Base-by-base conservation (phyloP, 35 echinoderm and acorn worm genomes). In the Amphiura filiformis region DNA sequence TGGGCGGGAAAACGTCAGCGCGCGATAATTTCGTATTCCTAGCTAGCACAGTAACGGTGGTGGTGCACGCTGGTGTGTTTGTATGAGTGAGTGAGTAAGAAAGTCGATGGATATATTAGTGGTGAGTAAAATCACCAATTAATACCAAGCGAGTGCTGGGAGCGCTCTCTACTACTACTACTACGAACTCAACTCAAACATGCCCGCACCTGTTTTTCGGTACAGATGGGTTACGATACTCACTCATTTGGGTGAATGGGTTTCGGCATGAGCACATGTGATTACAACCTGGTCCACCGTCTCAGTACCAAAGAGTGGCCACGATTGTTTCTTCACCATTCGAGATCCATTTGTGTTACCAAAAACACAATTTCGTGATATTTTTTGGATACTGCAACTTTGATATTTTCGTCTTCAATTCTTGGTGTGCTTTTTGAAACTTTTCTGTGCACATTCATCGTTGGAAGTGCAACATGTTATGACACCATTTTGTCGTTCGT, bases 41-140 rank as follows among this genome's bases (percentile, higher is more conserved):
- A 23, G 7, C 15, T 23, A 15, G 2, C 2, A 5, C 2, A 2
- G 61, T 70, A 23, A 15, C 2, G 61, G 26, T 70, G 61, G 26
- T 70, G 61, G 61, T 70, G 61, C n/a, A n/a, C n/a, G n/a, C n/a
- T n/a, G n/a, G n/a, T n/a, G n/a, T n/a, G n/a, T n/a, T n/a, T n/a
- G n/a, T n/a, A n/a, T n/a, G n/a, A n/a, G n/a, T n/a, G n/a, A n/a
- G 61, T 70, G 61, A 13, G 61, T 70, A 23, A 2, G 61, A 70
- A 70, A 70, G 61, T 70, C 61, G 61, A 70, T 70, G 61, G 28
- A 26, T 70, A n/a, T n/a, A 70, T 70, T 70, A 70, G 17, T 70
- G 15, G 61, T 70, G 61, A 70, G 61, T 70, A 70, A 70, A 70
- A 70, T 70, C 61, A 70, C 61, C 61, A 70, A 70, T 70, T 70